phyloP scores from a whole-genome alignment of 2,888 invertebrate genomes.

The Agrotis segetum region DNA sequence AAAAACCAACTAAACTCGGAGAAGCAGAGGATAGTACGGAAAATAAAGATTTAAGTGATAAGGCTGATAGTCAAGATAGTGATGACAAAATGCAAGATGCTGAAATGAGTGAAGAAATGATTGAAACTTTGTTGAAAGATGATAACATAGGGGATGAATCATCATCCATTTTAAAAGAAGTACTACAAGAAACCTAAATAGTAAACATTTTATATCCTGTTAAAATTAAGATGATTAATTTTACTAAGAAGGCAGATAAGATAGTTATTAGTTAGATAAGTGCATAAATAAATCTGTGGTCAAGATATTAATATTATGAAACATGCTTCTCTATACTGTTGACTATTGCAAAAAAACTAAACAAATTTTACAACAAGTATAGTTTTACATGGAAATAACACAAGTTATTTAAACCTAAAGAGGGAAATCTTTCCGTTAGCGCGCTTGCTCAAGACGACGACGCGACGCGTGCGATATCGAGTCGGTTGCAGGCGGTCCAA shows the following conservation, averaged over 20 bases:
- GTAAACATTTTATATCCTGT: slow-evolving; percentile 53
- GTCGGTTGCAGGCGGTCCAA: no score
- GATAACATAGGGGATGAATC: slow-evolving; percentile 68
- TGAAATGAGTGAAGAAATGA: slow-evolving; percentile 83
- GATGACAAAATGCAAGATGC: slow-evolving; percentile 73
- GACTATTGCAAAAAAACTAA: slow-evolving; percentile 10
- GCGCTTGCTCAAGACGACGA: no score
- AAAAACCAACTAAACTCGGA: slow-evolving; percentile 20
- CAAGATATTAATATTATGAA: slow-evolving; percentile 33
- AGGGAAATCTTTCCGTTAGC: no score
- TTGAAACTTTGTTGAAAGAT: slow-evolving; percentile 80
- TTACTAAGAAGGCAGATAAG: slow-evolving; percentile 50
- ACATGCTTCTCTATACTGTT: slow-evolving; percentile 13
- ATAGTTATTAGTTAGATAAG: slow-evolving; percentile 59
- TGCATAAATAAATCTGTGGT: slow-evolving; percentile 51
- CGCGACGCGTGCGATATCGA: no score
- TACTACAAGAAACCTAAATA: slow-evolving; percentile 60
- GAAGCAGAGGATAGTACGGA: slow-evolving; percentile 24
- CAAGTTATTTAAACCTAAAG: background rate
- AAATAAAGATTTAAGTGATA: slow-evolving; percentile 45
- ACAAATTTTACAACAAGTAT: slow-evolving; percentile 27
- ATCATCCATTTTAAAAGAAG: slow-evolving; percentile 57
- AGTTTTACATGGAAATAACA: background rate
- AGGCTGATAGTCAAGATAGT: slow-evolving; percentile 60
- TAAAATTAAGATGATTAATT: slow-evolving; percentile 56